A percentile compares a stretch with the other conserved stretches of the same genome.
These are phyloP conservation scores for Aldabrachelys gigantea DNA, from an alignment of 2,113 vertebrate genomes.

Conservation along the genomic window DNA sequence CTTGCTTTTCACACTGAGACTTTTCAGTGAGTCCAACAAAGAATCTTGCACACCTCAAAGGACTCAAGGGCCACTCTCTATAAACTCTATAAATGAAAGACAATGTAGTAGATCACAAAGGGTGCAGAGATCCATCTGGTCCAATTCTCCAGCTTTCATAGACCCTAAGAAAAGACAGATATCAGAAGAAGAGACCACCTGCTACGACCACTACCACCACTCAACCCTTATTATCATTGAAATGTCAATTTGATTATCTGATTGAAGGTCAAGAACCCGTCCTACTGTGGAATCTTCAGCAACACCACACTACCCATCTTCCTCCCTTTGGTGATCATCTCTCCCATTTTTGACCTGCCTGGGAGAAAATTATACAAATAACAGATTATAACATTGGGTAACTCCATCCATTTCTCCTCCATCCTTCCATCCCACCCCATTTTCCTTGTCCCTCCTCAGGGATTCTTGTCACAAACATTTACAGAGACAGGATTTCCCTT, in stretches of 20 bases:
- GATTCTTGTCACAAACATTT: neutral
- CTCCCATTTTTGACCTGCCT: too few relatives aligned
- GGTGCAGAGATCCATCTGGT: neutral
- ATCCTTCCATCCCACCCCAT: neutral
- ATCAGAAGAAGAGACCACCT: neutral
- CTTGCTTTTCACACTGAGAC: too few relatives aligned
- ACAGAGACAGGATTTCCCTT: neutral
- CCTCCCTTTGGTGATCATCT: too few relatives aligned
- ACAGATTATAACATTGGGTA: neutral
- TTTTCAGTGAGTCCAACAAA: neutral
- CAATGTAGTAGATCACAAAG: neutral
- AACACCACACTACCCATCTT: too few relatives aligned
- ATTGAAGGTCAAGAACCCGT: too few relatives aligned
- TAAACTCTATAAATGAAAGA: neutral
- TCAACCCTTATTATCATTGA: neutral
- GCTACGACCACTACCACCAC: neutral
- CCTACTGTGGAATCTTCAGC: too few relatives aligned
- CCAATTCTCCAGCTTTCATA: neutral
- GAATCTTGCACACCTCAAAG: neutral
- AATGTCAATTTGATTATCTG: too few relatives aligned
- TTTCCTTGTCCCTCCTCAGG: neutral
- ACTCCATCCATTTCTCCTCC: neutral
- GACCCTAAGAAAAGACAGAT: neutral
- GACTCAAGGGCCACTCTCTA: neutral
- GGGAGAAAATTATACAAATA: too few relatives aligned